A percentile compares a stretch with the other conserved stretches of the same genome.
Conservation (phyloP, 2,888 invertebrate genomes). For the Leptinotarsa juncta region DNA sequence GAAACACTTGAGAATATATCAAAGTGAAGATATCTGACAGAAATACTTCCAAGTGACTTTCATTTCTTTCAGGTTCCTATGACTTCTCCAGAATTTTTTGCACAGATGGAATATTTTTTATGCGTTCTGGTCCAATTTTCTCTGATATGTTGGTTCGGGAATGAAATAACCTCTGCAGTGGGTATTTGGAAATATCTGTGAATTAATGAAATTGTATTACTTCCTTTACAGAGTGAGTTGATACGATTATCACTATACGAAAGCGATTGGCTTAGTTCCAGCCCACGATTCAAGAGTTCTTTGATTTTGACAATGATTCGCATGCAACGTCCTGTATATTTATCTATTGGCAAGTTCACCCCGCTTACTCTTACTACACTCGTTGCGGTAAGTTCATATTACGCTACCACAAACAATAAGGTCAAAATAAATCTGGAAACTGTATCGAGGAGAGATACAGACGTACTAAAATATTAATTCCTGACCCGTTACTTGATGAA, state of each 20-base stretch:
- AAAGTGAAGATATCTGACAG: neutral
- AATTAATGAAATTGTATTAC: neutral
- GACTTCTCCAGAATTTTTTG: constrained; percentile 49
- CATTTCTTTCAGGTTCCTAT: constrained; percentile 46
- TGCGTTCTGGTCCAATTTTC: constrained; percentile 49
- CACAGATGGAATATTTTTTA: constrained; percentile 48
- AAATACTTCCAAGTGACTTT: neutral
- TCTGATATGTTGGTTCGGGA: constrained; percentile 52
- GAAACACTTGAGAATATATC: too few relatives aligned
- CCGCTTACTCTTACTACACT: constrained; percentile 50
- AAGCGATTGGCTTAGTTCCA: constrained; percentile 49
- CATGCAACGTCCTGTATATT: constrained; percentile 48
- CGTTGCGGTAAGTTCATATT: constrained; percentile 42
- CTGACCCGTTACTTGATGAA: too few relatives aligned
- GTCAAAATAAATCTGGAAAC: too few relatives aligned
- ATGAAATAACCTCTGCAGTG: constrained; percentile 50
- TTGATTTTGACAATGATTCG: constrained; percentile 53
- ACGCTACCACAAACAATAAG: too few relatives aligned
- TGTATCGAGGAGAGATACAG: too few relatives aligned
- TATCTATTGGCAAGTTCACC: constrained; percentile 54
- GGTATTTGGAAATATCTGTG: constrained; percentile 31
- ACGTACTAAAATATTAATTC: too few relatives aligned
- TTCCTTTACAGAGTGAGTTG: constrained; percentile 43
- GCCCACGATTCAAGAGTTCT: constrained; percentile 49
- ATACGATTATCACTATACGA: constrained; percentile 44